These are phyloP conservation scores for Polydrusus cervinus DNA, from an alignment of 2,888 invertebrate species.

Conservation along the genomic window DNA sequence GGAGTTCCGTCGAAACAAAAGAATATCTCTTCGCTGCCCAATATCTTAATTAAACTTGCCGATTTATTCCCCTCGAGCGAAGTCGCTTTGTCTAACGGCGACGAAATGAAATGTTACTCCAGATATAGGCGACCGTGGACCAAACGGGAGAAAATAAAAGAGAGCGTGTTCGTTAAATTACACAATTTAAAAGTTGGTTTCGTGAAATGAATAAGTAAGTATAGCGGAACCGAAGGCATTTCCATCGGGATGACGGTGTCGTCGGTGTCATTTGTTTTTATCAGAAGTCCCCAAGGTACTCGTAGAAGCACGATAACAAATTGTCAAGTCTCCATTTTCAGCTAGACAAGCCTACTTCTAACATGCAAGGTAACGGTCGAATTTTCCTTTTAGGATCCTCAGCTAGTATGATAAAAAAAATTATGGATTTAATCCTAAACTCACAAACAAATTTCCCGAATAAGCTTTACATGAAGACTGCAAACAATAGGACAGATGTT, in stretches of 20 bases:
- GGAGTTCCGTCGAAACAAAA: slow-evolving; percentile 70
- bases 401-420: no score
- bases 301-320: slow-evolving; percentile 64
- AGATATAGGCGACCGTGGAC: slow-evolving; percentile 52
- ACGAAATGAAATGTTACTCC: slow-evolving; percentile 68
- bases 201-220: slow-evolving; percentile 73
- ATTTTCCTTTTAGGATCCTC: not conserved
- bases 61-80: slow-evolving; percentile 70
- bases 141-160: slow-evolving; percentile 52
- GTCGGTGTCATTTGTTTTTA: slow-evolving; percentile 71
- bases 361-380: slow-evolving; percentile 3
- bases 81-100: slow-evolving; percentile 65
- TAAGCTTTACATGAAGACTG: no score
- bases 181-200: slow-evolving; percentile 73
- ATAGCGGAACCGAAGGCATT: slow-evolving; percentile 68
- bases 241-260: slow-evolving; percentile 70
- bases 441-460: no score
- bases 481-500: no score
- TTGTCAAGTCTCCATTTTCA: slow-evolving; percentile 49
- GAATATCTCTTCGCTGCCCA: slow-evolving; percentile 70
- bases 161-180: slow-evolving; percentile 69
- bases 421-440: no score
- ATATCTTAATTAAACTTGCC: slow-evolving; percentile 74
- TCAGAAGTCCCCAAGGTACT: slow-evolving; percentile 66
- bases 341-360: slow-evolving; percentile 5